Evolutionary conservation across 2,888 invertebrate species (phyloP).

Genomic region (Drosophila leonis): DNA sequence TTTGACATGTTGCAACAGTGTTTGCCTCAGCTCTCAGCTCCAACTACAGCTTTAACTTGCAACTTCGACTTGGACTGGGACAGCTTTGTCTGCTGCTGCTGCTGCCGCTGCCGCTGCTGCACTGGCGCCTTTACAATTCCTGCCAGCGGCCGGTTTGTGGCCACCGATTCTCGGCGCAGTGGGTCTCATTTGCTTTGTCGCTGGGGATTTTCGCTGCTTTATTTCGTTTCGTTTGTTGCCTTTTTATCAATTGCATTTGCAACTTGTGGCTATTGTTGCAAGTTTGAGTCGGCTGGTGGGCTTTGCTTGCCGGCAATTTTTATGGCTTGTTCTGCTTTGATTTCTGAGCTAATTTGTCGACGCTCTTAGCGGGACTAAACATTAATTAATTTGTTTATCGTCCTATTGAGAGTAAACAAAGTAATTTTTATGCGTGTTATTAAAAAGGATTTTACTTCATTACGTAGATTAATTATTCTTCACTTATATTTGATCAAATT

Average conservation of each 20-base stretch:
- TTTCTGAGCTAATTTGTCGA: constrained; percentile 57
- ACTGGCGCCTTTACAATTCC: constrained; percentile 38
- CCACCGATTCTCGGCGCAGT: constrained; percentile 53
- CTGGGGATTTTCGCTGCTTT: constrained; percentile 63
- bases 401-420: background rate
- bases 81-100: constrained; percentile 41
- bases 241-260: constrained; percentile 62
- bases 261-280: constrained; percentile 69
- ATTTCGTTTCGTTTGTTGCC: constrained; percentile 29
- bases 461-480: too few relatives aligned
- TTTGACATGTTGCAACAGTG: constrained; percentile 84
- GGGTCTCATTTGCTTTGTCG: constrained; percentile 74
- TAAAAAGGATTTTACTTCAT: background rate
- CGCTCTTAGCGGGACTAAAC: constrained; percentile 9
- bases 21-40: constrained; percentile 27
- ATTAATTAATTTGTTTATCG: constrained; percentile 11
- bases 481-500: too few relatives aligned
- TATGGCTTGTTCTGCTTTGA: constrained; percentile 55
- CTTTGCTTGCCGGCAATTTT: constrained; percentile 25
- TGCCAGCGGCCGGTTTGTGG: constrained; percentile 58
- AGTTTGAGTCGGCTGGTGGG: constrained; percentile 11
- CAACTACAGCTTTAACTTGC: constrained; percentile 33
- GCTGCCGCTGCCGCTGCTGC: too few relatives aligned
- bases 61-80: constrained; percentile 25
- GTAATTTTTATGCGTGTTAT: background rate